Base-by-base conservation (phyloP, 1,140 invertebrate species). In the Phenacoccus solenopsis region DNA sequence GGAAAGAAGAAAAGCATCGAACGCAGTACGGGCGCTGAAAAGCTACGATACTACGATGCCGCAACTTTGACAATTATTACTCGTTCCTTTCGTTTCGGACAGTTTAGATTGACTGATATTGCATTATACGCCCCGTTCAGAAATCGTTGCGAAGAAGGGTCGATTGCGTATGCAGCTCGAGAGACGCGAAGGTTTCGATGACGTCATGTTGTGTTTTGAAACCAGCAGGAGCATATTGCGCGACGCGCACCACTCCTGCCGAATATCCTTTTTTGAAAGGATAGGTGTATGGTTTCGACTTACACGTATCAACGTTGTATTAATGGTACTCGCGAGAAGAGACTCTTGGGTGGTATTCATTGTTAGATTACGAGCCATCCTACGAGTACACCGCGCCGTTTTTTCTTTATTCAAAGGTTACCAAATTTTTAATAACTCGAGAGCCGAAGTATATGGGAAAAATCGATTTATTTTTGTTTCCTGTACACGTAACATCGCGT, bases 71-170 rank as follows among this genome's bases (percentile, higher is more conserved):
- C 38, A 49, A 49, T 49, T 49, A 49, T 49, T 49, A 49, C 38
- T 49, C 38, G 5, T 49, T 49, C 38, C 38, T 49, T 49, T 49
- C 38, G 38, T 49, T 49, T 49, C 38, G 38, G 38, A 49, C 38
- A 49, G 38, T 49, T 49, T 49, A 49, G 38, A 49, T 49, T 49
- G 38, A 49, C 38, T 49, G 38, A 49, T 49, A 49, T 49, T 49
- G 20, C 38, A 49, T 49, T 49, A 49, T 49, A 49, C 16, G 38
- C 38, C 38, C 38, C 38, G 38, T 49, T 49, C 20, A 16, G 12
- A n/a, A 49, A 9, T 49, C 38, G 16, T 49, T 49, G 12, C 12
- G 3, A 49, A 49, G 16, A 49, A 49, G 38, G 38, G 38, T 49
- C 38, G 38, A 49, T 16, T 32, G 38, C 38, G 20, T 49, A 49